These are phyloP conservation scores for Drosophila eugracilis DNA, from an alignment of 1,140 invertebrate species.

Conservation along the genomic window DNA sequence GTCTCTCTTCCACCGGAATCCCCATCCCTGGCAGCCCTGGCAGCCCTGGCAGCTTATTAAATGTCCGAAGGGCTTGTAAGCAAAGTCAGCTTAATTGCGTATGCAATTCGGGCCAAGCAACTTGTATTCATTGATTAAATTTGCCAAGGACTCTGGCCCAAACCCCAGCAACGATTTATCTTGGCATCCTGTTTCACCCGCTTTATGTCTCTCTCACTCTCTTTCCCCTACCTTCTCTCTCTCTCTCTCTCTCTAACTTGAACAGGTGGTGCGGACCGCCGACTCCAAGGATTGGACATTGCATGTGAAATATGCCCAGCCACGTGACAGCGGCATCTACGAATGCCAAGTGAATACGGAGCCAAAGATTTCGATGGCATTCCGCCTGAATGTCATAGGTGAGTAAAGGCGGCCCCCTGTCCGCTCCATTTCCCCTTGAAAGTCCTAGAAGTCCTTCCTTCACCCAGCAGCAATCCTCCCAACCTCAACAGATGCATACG, in stretches of 20 bases:
- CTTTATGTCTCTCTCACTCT: neutral
- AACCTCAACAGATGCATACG: conserved; percentile 27
- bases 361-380: conserved; percentile 95
- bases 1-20: neutral
- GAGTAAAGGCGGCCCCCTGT: conserved; percentile 86
- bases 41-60: conserved; percentile 60
- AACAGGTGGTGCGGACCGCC: conserved; percentile 92
- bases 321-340: conserved; percentile 93
- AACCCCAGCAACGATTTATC: conserved; percentile 50
- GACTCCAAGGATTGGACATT: conserved; percentile 96
- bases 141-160: conserved; percentile 58
- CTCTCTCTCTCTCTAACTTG: conserved; percentile 9
- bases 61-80: conserved; percentile 66
- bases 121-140: conserved; percentile 81
- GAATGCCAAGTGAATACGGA: conserved; percentile 97
- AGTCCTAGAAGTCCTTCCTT: neutral
- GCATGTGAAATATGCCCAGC: conserved; percentile 95
- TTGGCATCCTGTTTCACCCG: conserved; percentile 38
- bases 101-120: conserved; percentile 66
- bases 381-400: conserved; percentile 95
- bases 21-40: neutral
- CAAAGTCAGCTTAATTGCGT: conserved; percentile 79
- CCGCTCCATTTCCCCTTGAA: conserved; percentile 6
- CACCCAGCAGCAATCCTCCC: neutral
- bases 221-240: neutral